Base-by-base conservation (phyloP, 2,113 vertebrate genomes). In the Phalacrocorax carbo region DNA sequence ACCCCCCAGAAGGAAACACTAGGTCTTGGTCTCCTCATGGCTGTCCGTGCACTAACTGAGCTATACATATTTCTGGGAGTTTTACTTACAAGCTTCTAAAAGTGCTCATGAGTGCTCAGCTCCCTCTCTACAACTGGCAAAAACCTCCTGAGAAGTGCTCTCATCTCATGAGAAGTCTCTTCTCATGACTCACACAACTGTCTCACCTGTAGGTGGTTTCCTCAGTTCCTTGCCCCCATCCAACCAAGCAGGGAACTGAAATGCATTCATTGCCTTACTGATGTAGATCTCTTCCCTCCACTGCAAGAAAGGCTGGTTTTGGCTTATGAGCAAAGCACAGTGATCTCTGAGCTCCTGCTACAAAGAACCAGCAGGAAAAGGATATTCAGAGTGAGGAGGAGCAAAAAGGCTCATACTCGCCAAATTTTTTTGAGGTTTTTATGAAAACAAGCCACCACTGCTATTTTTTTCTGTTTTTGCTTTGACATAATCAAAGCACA, bases 161-260 rank as follows among this genome's bases (percentile, higher is more conserved):
- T 38, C 38, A 38, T 38, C 38, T 38, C 38, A 38, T 38, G 38
- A 38, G 38, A 38, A 38, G 38, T 96, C 80, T 88, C 87, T 79
- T 87, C 91, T 83, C 48, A 13, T 42, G 70, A 85, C 89, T 97
- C 93, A 51, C 84, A 87, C 49, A 91, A 82, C 93, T 72, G 78
- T 84, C 77, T 95, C 95, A 80, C 86, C 81, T 87, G 93, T 90
- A 93, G 91, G 86, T 94, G 95, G 89, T 94, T 96, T 94, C 88
- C 91, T 95, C 93, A 94, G 92, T 94, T 92, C 94, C 77, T 88
- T 94, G 83, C 88, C 88, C 94, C 62, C 19, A 73, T 65, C 86
- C 93, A 46, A 48, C 78, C 0, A 36, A 96, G 83, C 91, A 96
- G 78, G 70, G 57, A 78, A 79, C 70, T 87, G 83, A 86, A 94